These are phyloP conservation scores for Chloroclystis v-ata DNA, from an alignment of 2,888 invertebrate species.

Conservation along the genomic window DNA sequence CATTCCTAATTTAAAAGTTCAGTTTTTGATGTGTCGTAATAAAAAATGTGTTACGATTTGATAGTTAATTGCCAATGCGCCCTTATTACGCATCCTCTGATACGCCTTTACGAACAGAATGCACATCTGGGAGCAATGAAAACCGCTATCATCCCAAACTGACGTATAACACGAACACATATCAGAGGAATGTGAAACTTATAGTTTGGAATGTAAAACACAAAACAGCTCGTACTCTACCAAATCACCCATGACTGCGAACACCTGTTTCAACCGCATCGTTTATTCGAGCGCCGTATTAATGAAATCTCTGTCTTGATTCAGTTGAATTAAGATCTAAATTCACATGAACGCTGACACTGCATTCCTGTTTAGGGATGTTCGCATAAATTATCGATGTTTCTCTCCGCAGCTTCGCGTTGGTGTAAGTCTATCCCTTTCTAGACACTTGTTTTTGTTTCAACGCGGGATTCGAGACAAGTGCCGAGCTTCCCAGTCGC, in stretches of 20 bases:
- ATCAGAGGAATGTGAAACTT: conserved; percentile 32
- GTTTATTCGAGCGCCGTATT: conserved; percentile 41
- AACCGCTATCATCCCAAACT: conserved; percentile 34
- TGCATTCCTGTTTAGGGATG: conserved; percentile 75
- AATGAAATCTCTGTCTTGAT: conserved; percentile 29
- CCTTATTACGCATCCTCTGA: conserved; percentile 60
- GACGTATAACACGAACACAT: conserved; percentile 26
- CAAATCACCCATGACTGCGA: conserved; percentile 54
- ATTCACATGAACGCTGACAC: conserved; percentile 31
- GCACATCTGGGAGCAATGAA: conserved; percentile 76
- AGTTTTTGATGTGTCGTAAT: conserved; percentile 2
- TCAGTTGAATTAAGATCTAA: conserved; percentile 23
- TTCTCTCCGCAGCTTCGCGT: conserved; percentile 57
- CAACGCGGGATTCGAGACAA: conserved; percentile 51
- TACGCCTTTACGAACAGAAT: conserved; percentile 64
- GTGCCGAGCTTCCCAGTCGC: conserved; percentile 50
- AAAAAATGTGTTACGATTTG: conserved; percentile 37
- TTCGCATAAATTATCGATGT: conserved; percentile 77
- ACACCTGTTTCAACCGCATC: conserved; percentile 75
- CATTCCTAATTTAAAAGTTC: not conserved
- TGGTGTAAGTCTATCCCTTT: conserved; percentile 58
- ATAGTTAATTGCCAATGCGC: conserved; percentile 65
- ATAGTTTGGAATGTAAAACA: not conserved
- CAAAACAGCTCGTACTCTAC: conserved; percentile 13
- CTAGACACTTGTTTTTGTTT: conserved; percentile 72